Percentiles rank a stretch among this genome's conserved stretches.
phyloP scores from a whole-genome alignment of 1,140 invertebrate genomes.

The Megalonaias nervosa region DNA sequence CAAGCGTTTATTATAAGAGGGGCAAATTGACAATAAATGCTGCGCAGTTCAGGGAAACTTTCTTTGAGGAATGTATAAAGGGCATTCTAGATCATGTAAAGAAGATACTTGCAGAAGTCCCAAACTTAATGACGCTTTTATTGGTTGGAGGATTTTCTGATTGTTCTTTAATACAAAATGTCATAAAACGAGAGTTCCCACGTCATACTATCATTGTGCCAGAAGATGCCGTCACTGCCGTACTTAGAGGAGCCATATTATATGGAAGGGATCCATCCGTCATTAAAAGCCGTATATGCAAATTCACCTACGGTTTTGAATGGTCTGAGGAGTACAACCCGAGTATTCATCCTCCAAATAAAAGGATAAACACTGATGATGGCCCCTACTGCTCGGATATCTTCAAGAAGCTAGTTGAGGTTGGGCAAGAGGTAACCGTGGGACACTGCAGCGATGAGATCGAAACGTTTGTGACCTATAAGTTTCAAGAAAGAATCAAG shows the following conservation, averaged over 20 bases:
- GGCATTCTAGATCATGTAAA: background rate
- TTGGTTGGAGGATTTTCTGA: slow-evolving; percentile 32
- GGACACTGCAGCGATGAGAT: slow-evolving; percentile 7
- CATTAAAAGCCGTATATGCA: background rate
- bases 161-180: slow-evolving; percentile 16
- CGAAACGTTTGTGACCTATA: slow-evolving; percentile 16
- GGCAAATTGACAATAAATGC: background rate
- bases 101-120: background rate
- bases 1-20: background rate
- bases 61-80: slow-evolving; percentile 1
- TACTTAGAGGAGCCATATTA: slow-evolving; percentile 22
- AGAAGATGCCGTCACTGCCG: slow-evolving; percentile 3
- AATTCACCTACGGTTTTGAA: slow-evolving; percentile 18
- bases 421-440: slow-evolving; percentile 2
- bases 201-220: background rate
- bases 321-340: background rate
- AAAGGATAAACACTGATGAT: background rate
- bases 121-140: slow-evolving; percentile 6
- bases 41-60: background rate
- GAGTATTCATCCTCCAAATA: background rate
- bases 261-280: slow-evolving; percentile 11
- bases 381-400: background rate
- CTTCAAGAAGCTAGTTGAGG: slow-evolving; percentile 16
- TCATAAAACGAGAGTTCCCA: background rate
- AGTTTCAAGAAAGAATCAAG: slow-evolving; percentile 7